Base-by-base conservation (phyloP, 92 coral and sea anemone species). In the Plumapathes pennacea region DNA sequence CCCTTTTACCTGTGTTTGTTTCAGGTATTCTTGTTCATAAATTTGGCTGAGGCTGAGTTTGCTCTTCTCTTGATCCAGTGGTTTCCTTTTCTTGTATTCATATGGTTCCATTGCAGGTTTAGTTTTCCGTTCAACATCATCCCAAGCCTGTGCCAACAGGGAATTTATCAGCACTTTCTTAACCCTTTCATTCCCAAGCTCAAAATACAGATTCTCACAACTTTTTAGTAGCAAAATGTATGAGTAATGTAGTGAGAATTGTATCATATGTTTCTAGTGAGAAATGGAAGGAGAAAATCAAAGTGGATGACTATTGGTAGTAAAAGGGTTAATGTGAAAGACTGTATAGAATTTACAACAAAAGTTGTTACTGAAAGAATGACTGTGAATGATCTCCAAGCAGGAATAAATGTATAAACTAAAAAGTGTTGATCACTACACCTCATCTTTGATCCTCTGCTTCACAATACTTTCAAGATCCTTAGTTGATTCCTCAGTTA, bases 101-200 rank as follows among this genome's bases (percentile, higher is more conserved):
- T 46, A 92, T 22, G 96, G 84, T 44, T 92, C 94, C 42, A 76
- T 44, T 10, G 67, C 87, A 2, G 95, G 95, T 50, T 89, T 94
- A 25, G 80, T 76, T 55, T 94, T 94, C 12, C 99, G 88, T 58
- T 94, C 99, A 25, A 94, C 99, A 72, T 94, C 97, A 85, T 94
- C 99, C 99, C 99, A 94, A 21, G 97, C 88, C 99, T 94, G 41
- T 3, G n/a, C n/a, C n/a, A n/a, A n/a, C n/a, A n/a, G n/a, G n/a
- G n/a, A n/a, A n/a, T n/a, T n/a, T n/a, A n/a, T n/a, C n/a, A n/a
- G n/a, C n/a, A n/a, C n/a, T n/a, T n/a, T n/a, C n/a, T n/a, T n/a
- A n/a, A n/a, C n/a, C n/a, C n/a, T n/a, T n/a, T n/a, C n/a, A n/a
- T n/a, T n/a, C n/a, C n/a, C n/a, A n/a, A n/a, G n/a, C n/a, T n/a